A percentile compares a stretch with the other conserved stretches of the same genome.
These are phyloP conservation scores for Budorcas taxicolor DNA, from an alignment of 2,113 vertebrate species.

Conservation along the genomic window DNA sequence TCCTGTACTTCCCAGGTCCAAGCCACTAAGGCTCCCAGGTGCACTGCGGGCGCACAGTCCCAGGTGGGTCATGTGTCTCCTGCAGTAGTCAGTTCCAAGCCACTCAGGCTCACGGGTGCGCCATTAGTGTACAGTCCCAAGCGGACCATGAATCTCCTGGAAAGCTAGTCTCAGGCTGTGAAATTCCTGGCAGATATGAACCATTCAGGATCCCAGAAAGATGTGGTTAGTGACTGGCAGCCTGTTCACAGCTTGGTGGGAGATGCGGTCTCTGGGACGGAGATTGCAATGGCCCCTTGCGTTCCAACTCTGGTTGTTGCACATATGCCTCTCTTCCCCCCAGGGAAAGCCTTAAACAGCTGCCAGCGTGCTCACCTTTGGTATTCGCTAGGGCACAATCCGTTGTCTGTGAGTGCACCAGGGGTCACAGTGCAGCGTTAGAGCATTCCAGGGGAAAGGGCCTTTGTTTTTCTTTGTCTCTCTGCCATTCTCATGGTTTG, in stretches of 20 bases:
- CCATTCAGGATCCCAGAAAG: background rate
- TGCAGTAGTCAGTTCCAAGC: too few species aligned
- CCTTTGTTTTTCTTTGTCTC: background rate
- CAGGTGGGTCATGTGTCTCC: too few species aligned
- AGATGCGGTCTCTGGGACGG: background rate
- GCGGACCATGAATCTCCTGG: background rate
- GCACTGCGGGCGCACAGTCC: too few species aligned
- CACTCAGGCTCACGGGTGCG: accelerated
- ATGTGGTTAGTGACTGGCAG: background rate
- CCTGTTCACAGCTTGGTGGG: background rate
- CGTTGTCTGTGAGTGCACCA: background rate
- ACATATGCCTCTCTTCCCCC: background rate
- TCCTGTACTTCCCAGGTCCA: background rate
- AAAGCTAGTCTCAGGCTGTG: background rate
- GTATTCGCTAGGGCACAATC: accelerated
- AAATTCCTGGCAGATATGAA: background rate
- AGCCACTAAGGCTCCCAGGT: background rate
- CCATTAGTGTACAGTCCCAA: background rate
- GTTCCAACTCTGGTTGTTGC: background rate
- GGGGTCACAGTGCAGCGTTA: background rate
- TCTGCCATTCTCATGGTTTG: background rate
- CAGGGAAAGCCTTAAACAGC: too few species aligned
- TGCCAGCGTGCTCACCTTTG: background rate
- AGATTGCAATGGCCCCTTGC: background rate
- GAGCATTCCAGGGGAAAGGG: background rate